Percentiles rank a stretch among this genome's conserved stretches.
Evolutionary conservation across 2,113 vertebrate species (phyloP).

Genomic region (Nesoenas mayeri): DNA sequence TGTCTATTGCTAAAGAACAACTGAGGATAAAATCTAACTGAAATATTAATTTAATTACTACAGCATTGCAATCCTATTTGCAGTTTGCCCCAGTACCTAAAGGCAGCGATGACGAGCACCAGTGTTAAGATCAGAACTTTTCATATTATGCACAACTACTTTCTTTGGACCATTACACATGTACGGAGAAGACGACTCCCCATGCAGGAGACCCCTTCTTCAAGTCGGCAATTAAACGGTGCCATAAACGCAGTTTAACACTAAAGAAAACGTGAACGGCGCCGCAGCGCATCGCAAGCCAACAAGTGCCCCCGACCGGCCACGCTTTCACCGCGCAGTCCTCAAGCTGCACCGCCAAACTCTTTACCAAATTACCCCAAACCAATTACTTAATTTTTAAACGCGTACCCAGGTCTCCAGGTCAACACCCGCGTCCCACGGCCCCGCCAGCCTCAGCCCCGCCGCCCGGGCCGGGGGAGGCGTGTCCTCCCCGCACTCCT

Average conservation of each 20-base stretch:
- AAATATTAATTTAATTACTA: not conserved
- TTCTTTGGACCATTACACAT: not conserved
- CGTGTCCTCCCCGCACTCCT: conserved; percentile 25
- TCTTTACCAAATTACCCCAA: not conserved
- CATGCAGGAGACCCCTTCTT: rapidly evolving
- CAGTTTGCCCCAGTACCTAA: not conserved
- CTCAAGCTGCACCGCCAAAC: not conserved
- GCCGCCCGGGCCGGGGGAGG: not conserved
- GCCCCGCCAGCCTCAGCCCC: not conserved
- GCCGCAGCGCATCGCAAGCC: not conserved
- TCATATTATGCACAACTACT: not conserved
- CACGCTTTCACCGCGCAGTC: not conserved
- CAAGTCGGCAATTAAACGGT: rapidly evolving
- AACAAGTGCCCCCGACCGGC: not conserved
- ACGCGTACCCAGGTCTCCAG: not conserved
- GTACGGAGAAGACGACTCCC: rapidly evolving
- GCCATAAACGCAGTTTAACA: rapidly evolving
- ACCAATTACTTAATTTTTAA: rapidly evolving
- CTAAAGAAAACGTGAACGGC: too few species aligned
- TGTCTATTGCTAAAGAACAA: not conserved
- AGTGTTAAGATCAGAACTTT: not conserved
- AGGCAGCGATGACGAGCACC: not conserved
- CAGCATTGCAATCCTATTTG: not conserved
- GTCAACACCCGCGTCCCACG: rapidly evolving
- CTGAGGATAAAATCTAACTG: not conserved